A percentile compares a stretch with the other conserved stretches of the same genome.
Evolutionary conservation across 2,113 vertebrate species (phyloP).

Genomic region (Cranoglanis bouderius): DNA sequence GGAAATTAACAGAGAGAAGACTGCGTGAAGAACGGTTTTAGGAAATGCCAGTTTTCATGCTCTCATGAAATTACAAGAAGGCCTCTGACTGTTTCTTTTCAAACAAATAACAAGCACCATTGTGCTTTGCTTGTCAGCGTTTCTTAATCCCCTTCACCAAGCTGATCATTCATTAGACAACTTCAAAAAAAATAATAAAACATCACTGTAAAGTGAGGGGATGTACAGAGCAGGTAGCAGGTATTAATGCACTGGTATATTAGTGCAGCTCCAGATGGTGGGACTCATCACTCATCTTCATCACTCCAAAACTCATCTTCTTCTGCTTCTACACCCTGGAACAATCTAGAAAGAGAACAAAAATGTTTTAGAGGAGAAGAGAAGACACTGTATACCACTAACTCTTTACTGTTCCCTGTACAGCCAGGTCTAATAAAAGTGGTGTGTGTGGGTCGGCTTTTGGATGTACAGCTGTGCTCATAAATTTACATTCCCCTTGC

Average conservation of each 20-base stretch:
- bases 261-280: slow-evolving; percentile 42
- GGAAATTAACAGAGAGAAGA: neutral
- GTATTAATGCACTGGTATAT: neutral
- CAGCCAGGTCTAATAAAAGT: neutral
- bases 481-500: too few species aligned
- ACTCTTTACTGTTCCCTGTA: neutral
- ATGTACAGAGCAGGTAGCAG: neutral
- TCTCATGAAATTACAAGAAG: neutral
- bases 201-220: neutral
- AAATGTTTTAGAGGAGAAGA: neutral
- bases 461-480: too few species aligned
- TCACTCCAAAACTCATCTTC: slow-evolving; percentile 71
- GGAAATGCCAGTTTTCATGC: neutral
- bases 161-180: neutral
- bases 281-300: slow-evolving; percentile 71
- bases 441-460: too few species aligned
- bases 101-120: neutral
- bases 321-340: slow-evolving; percentile 71
- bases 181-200: neutral
- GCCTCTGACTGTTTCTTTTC: neutral
- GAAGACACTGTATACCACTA: neutral
- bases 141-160: neutral
- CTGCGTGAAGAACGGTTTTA: neutral
- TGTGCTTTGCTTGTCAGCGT: neutral
- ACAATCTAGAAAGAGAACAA: slow-evolving; percentile 66